Percentiles rank a stretch among this genome's conserved stretches.
Evolutionary conservation across 2,797 vertebrate species (phyloP).

Genomic region (Percopsis omiscomaycus): DNA sequence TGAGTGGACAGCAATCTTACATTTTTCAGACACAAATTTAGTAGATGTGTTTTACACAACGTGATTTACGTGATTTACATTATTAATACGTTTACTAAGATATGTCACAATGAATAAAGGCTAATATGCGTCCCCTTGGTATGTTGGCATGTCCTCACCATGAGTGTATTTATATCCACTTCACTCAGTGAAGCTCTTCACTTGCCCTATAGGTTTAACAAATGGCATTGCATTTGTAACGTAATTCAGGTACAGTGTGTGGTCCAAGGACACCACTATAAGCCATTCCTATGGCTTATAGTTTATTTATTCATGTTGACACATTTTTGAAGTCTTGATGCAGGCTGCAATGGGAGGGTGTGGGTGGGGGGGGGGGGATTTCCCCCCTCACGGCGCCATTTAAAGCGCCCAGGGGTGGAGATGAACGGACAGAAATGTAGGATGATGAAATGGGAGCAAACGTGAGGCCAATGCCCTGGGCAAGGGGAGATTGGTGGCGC

Average conservation of each 20-base stretch:
- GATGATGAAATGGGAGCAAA: conserved; percentile 50
- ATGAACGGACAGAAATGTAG: conserved; percentile 1
- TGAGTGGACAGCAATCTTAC: no score
- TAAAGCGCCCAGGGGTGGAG: conserved; percentile 16
- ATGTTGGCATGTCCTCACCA: conserved; percentile 36
- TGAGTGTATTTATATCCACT: neutral
- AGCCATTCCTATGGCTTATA: neutral
- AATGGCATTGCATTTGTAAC: neutral
- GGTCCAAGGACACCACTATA: neutral
- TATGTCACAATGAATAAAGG: no score
- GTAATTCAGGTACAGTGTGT: neutral
- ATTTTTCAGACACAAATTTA: no score
- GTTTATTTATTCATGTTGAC: conserved; percentile 16
- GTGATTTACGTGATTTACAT: no score
- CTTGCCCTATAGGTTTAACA: conserved; percentile 20
- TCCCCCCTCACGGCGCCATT: conserved; percentile 10
- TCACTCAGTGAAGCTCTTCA: neutral
- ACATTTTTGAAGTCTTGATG: conserved; percentile 2
- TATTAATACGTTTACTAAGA: no score
- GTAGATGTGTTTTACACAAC: no score
- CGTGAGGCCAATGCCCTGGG: conserved; percentile 62
- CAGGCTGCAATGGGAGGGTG: neutral
- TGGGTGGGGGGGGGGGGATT: neutral
- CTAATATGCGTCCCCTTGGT: neutral
- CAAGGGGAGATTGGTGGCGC: conserved; percentile 64